A percentile compares a stretch with the other conserved stretches of the same genome.
Conservation (phyloP, 1,140 invertebrate species). For the Nilaparvata lugens region DNA sequence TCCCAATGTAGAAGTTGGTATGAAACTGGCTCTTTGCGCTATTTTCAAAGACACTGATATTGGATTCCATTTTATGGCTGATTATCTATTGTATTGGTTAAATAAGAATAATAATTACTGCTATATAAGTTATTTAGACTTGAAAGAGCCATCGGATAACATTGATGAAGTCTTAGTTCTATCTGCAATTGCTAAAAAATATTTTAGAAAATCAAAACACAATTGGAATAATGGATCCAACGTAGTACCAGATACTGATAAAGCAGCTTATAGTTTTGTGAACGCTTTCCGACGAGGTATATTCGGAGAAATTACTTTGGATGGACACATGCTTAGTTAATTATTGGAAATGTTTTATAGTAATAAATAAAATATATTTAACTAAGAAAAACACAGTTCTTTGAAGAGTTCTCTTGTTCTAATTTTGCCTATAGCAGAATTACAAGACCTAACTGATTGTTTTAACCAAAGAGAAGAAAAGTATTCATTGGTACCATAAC, state of each 20-base stretch:
- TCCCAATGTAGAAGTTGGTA: conserved; percentile 60
- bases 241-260: conserved; percentile 48
- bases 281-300: conserved; percentile 53
- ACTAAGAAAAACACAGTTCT: too few species aligned
- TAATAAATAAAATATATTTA: too few species aligned
- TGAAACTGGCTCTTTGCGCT: conserved; percentile 81
- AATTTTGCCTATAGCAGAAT: too few species aligned
- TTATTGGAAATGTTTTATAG: too few species aligned
- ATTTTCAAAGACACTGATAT: conserved; percentile 80
- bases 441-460: too few species aligned
- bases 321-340: conserved; percentile 41
- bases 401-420: too few species aligned
- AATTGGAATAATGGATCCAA: conserved; percentile 39
- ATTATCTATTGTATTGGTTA: conserved; percentile 89
- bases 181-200: conserved; percentile 46
- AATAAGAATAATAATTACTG: conserved; percentile 63
- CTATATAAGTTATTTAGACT: conserved; percentile 53
- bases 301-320: conserved; percentile 55
- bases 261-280: conserved; percentile 50
- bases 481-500: too few species aligned
- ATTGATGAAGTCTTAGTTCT: conserved; percentile 52
- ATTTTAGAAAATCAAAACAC: conserved; percentile 41
- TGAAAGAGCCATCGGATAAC: conserved; percentile 54
- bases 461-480: too few species aligned
- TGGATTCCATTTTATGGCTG: conserved; percentile 72